phyloP scores from a whole-genome alignment of 1,140 invertebrate species.

The Meloidogyne exigua region DNA sequence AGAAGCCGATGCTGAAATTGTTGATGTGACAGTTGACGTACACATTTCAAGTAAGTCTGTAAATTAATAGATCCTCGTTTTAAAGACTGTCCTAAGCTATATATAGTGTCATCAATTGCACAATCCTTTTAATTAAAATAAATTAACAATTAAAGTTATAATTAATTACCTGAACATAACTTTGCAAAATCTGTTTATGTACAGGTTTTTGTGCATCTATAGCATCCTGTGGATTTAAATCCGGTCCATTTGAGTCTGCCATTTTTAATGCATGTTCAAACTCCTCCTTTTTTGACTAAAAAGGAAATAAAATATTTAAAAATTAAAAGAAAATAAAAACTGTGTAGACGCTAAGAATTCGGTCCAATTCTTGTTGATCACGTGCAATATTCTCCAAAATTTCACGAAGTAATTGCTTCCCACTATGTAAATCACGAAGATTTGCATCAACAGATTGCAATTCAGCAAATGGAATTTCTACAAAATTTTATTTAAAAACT shows the following conservation, averaged over 20 bases:
- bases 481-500: conserved; percentile 28
- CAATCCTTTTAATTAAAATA: conserved; percentile 66
- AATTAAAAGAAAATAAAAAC: conserved; percentile 34
- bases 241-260: conserved; percentile 67
- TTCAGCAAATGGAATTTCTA: conserved; percentile 58
- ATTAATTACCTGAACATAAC: conserved; percentile 79
- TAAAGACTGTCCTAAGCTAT: conserved; percentile 93
- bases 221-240: conserved; percentile 86
- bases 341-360: conserved; percentile 37
- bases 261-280: conserved; percentile 64
- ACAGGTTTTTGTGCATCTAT: conserved; percentile 91
- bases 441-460: conserved; percentile 57
- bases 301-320: neutral
- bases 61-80: conserved; percentile 87
- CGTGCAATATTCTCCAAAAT: conserved; percentile 79
- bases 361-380: conserved; percentile 72
- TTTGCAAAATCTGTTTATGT: conserved; percentile 90
- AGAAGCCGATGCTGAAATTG: conserved; percentile 92
- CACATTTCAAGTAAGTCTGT: conserved; percentile 93
- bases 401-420: conserved; percentile 78
- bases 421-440: conserved; percentile 81
- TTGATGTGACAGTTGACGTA: conserved; percentile 84
- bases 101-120: conserved; percentile 95
- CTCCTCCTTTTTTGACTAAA: conserved; percentile 56
- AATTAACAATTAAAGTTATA: neutral